Evolutionary conservation across 2,888 invertebrate species (phyloP).

Genomic region (Nomada fucata): DNA sequence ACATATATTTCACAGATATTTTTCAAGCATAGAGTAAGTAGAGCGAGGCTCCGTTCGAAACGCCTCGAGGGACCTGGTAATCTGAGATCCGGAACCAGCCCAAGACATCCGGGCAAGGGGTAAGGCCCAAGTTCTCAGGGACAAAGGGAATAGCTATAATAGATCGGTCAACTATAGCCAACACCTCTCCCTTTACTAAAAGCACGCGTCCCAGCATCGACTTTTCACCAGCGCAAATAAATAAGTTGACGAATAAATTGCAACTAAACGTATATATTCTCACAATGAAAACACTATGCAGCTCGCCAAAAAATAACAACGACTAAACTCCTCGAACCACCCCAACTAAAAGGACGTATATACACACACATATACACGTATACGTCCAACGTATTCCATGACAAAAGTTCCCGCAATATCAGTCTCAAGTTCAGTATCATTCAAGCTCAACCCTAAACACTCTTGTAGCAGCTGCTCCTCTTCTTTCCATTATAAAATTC

Average conservation of each 20-base stretch:
- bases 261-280: background rate
- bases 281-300: constrained; percentile 2
- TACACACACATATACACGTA: background rate
- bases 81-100: constrained; percentile 73
- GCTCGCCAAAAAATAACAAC: background rate
- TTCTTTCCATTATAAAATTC: background rate
- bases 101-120: constrained; percentile 62
- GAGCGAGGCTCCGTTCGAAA: constrained; percentile 70
- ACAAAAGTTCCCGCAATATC: background rate
- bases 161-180: constrained; percentile 49
- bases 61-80: constrained; percentile 68
- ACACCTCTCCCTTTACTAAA: background rate
- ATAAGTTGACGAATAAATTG: constrained; percentile 21
- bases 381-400: background rate
- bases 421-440: background rate
- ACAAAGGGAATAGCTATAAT: constrained; percentile 74
- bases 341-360: too few species aligned
- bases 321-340: too few species aligned
- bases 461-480: background rate
- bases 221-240: constrained; percentile 13
- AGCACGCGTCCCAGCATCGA: constrained; percentile 19
- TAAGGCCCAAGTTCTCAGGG: constrained; percentile 60
- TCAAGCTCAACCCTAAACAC: background rate
- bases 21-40: constrained; percentile 69
- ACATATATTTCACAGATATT: constrained; percentile 60